These are phyloP conservation scores for Microtus oregoni DNA, from an alignment of 2,113 vertebrate species.

Conservation along the genomic window DNA sequence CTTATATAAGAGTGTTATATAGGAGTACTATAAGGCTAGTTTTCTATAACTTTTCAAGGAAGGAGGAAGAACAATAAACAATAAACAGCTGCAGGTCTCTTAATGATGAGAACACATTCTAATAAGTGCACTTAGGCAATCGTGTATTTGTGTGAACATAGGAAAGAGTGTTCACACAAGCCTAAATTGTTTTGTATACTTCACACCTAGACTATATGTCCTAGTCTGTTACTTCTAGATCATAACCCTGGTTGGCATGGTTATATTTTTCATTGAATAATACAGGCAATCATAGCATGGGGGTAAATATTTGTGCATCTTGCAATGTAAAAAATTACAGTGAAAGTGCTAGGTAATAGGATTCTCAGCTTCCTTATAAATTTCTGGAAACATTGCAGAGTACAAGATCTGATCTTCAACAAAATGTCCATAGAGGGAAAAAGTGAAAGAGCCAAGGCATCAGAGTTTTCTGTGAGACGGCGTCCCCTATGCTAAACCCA, in stretches of 20 bases:
- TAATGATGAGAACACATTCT: background rate
- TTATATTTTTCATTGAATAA: background rate
- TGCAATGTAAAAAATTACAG: background rate
- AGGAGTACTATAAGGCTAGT: background rate
- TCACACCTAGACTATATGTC: background rate
- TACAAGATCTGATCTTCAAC: background rate
- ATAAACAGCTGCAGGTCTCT: background rate
- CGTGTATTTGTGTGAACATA: background rate
- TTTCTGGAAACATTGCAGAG: no score
- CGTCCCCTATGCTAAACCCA: no score
- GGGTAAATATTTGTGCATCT: background rate
- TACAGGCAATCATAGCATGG: background rate
- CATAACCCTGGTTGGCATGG: background rate
- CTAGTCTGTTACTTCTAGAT: no score
- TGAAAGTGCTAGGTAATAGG: background rate
- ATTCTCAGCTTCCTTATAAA: background rate
- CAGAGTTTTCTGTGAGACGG: background rate
- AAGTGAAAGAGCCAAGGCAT: background rate
- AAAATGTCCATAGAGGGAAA: background rate
- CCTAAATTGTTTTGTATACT: background rate
- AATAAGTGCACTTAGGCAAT: background rate
- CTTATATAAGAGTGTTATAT: no score
- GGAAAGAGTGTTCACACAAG: background rate
- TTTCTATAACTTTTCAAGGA: background rate
- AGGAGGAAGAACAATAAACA: background rate